These are phyloP conservation scores for Loxodonta africana DNA, from an alignment of 2,113 vertebrate genomes.

Conservation along the genomic window DNA sequence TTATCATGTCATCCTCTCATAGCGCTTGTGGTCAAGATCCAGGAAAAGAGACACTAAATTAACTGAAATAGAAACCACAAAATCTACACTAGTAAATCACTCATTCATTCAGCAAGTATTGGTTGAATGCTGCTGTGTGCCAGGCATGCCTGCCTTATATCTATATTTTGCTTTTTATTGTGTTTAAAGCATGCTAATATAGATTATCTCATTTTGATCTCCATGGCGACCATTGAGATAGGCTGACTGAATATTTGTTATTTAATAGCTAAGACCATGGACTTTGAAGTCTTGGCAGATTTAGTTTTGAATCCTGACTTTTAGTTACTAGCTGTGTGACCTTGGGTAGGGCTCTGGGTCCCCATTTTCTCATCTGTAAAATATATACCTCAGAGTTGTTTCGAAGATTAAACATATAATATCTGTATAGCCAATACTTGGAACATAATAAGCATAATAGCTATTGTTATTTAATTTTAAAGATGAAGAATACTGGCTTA, in stretches of 20 bases:
- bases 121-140: background rate
- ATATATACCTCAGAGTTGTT: background rate
- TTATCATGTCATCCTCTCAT: background rate
- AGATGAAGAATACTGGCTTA: conserved; percentile 14
- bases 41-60: background rate
- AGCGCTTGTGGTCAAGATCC: background rate
- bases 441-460: background rate
- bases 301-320: background rate
- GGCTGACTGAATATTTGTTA: background rate
- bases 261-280: background rate
- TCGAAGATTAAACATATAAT: conserved; percentile 16
- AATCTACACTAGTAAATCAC: background rate
- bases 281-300: background rate
- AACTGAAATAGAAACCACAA: background rate
- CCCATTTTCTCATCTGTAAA: background rate
- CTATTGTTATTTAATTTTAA: conserved; percentile 44
- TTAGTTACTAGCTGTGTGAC: background rate
- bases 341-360: background rate
- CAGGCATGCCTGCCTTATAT: background rate
- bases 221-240: background rate
- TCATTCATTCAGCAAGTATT: background rate
- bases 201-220: background rate
- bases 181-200: background rate
- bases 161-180: background rate
- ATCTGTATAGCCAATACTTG: background rate